A percentile compares a stretch with the other conserved stretches of the same genome.
Evolutionary conservation across 2,888 invertebrate genomes (phyloP).

Genomic region (Apodemia duryi): DNA sequence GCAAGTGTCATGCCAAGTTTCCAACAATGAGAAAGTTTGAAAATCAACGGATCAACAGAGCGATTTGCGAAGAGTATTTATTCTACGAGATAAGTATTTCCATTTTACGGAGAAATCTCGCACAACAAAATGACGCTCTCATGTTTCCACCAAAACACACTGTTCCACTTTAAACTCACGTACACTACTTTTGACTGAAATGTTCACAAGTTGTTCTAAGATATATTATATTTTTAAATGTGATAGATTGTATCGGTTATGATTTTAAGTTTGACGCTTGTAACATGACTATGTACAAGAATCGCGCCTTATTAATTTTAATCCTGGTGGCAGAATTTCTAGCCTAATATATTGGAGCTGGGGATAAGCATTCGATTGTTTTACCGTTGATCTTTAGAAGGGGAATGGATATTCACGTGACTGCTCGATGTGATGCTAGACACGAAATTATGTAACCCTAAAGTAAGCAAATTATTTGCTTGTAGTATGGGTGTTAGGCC

Average conservation of each 20-base stretch:
- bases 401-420: too few relatives aligned
- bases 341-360: too few relatives aligned
- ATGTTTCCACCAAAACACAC: not conserved
- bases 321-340: too few relatives aligned
- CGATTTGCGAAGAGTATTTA: not conserved
- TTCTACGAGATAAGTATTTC: not conserved
- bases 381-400: too few relatives aligned
- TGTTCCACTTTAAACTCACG: not conserved
- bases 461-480: too few relatives aligned
- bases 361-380: too few relatives aligned
- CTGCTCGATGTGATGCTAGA: too few relatives aligned
- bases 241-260: not conserved
- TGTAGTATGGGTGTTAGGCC: too few relatives aligned
- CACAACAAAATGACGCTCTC: not conserved
- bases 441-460: too few relatives aligned
- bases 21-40: not conserved
- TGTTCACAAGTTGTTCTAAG: not conserved
- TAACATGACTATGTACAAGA: too few relatives aligned
- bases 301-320: too few relatives aligned
- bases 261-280: not conserved
- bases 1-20: not conserved
- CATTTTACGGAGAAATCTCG: not conserved
- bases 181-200: not conserved
- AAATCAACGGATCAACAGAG: slow-evolving; percentile 3
- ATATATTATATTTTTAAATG: not conserved